Percentiles rank a stretch among this genome's conserved stretches.
These are phyloP conservation scores for Odontothrips loti DNA, from an alignment of 2,888 invertebrate species.

Conservation along the genomic window DNA sequence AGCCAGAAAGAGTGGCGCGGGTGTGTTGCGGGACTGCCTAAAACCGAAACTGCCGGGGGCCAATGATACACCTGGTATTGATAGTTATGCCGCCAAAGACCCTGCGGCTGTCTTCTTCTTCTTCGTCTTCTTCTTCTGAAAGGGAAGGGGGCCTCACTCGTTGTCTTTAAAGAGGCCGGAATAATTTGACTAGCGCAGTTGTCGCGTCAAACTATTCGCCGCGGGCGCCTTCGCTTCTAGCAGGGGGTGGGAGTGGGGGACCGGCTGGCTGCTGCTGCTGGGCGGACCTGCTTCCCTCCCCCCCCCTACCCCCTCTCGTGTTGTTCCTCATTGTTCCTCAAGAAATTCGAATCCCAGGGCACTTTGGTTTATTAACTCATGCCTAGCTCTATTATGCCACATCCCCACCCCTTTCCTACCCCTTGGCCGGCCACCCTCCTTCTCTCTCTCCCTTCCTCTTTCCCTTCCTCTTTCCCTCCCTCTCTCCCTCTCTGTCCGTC, in stretches of 20 bases:
- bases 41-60: too few species aligned
- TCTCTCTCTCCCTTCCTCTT: too few species aligned
- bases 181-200: slow-evolving; percentile 7
- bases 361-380: background rate
- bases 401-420: too few species aligned
- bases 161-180: slow-evolving; percentile 17
- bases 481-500: background rate
- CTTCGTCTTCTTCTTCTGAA: background rate
- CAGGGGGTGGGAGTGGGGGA: too few species aligned
- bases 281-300: too few species aligned
- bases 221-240: background rate
- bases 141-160: background rate
- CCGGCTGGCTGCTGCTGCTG: too few species aligned
- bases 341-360: slow-evolving; percentile 6
- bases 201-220: background rate
- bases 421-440: too few species aligned
- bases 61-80: too few species aligned
- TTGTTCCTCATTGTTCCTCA: background rate
- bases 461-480: background rate
- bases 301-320: background rate
- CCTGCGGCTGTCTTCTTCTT: background rate
- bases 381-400: too few species aligned
- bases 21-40: too few species aligned
- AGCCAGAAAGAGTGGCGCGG: too few species aligned
- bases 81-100: background rate